Base-by-base conservation (phyloP, 2,113 vertebrate genomes). In the Lophius piscatorius region DNA sequence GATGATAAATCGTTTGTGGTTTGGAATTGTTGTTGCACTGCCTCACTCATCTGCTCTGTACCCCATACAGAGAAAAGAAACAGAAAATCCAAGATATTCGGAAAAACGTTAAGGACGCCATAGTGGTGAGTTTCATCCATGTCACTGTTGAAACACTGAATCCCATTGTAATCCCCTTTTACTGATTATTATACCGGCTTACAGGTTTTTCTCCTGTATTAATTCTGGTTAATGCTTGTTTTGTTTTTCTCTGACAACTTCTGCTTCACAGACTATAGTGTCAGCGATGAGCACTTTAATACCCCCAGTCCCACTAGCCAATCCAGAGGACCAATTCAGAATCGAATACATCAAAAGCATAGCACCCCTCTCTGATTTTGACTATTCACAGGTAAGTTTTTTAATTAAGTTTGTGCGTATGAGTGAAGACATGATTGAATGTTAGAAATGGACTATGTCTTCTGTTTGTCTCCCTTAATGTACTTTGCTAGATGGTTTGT, bases 51-150 rank as follows among this genome's bases (percentile, higher is more conserved):
- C 6, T 68, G 9, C 60, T 70, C 21, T 81, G 83, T 83, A n/a
- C 89, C 87, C 83, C 70, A 90, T 49, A 55, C 89, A 99, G 97
- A 91, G 97, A 99, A 92, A 99, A 99, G 93, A 98, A 97, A 91
- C 96, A 98, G 93, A 99, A 99, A 94, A 97, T 99, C 82, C 93
- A 95, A 92, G 97, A 99, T 90, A 99, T 99, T 90, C 93, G 96
- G 90, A 98, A 98, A 95, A 99, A 99, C 86, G 96, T 99, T 88
- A 98, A 98, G 94, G 97, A 99, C 92, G 96, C 97, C 59, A 99
- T 99, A 86, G 96, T 99, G 95, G 97, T 99, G 92, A 96, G 96
- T 89, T 78, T 60, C 8, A 47, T 20, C 10, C 59, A 9, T 58
- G 42, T 48, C 51, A 41, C 55, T 58, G 40, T 56, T 76, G 50